Evolutionary conservation across 1,140 invertebrate genomes (phyloP), one percentile per base, ranked within the genome.

Genomic region (Paracyclopina nana): DNA sequence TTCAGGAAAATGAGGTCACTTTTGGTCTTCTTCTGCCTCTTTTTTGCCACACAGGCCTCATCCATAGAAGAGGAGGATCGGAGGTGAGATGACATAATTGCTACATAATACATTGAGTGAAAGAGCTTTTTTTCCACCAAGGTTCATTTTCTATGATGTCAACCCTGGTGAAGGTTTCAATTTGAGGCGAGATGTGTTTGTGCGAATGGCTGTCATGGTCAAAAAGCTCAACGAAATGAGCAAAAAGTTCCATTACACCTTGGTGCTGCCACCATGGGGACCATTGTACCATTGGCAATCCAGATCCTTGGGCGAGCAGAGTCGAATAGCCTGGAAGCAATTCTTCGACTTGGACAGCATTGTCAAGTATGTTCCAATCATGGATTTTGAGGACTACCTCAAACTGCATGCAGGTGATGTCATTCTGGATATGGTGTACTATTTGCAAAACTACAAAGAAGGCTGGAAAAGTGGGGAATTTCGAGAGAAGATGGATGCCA

Each of bases 101-200:
- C n/a, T n/a, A n/a, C n/a, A n/a, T n/a, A n/a, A n/a, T n/a, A 20
- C 12, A 11, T 24, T 12, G 12, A n/a, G 25, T 29, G 9, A 9
- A 46, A 28, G 11, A n/a, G 27, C 25, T 18, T 24, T 25, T 49
- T 52, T 6, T 49, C 28, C 54, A 64, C 62, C 18, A 53, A 77
- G 74, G 56, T 82, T 76, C 60, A 64, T 92, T 46, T 70, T 95
- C 24, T 96, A 95, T 65, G 84, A 94, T 66, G 79, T 95, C 0
- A 96, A 95, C 68, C 77, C 76, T 16, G 77, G 80, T 1, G 91
- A 98, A 72, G 92, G 92, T 0, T 97, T 98, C 61, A 98, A 98
- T 70, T 69, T 98, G 52, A 68, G 90, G 44, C 69, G 91, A 54
- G 92, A 97, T 72, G 91, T 97, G 8, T 96, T 90, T 58, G 76